Percentiles rank a stretch among this genome's conserved stretches.
phyloP scores from a whole-genome alignment of 2,888 invertebrate species.

The Baronia brevicornis region DNA sequence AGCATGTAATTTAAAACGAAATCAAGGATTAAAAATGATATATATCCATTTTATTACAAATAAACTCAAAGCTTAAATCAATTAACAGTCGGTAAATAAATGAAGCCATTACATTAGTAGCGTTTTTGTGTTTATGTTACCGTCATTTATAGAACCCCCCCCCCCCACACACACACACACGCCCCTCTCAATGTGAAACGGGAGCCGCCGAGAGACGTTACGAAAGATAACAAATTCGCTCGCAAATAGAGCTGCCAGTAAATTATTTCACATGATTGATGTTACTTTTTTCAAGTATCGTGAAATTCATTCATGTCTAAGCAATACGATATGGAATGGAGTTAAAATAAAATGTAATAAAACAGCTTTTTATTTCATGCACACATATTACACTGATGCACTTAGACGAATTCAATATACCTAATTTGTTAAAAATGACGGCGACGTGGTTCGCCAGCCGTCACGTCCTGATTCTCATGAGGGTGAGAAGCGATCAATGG shows the following conservation, averaged over 20 bases:
- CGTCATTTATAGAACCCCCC: conserved; percentile 7
- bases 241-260: not conserved
- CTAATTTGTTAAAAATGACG: too few species aligned
- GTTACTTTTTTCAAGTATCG: conserved; percentile 2
- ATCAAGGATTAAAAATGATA: not conserved
- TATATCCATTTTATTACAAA: conserved; percentile 3
- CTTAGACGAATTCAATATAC: too few species aligned
- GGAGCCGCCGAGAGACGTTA: conserved; percentile 2
- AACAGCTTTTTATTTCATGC: too few species aligned
- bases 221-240: not conserved
- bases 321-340: too few species aligned
- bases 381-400: too few species aligned
- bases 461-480: too few species aligned
- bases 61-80: conserved; percentile 7
- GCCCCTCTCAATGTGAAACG: conserved; percentile 1
- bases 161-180: too few species aligned
- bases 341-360: too few species aligned
- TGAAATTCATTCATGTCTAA: too few species aligned
- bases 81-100: conserved; percentile 8
- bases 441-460: too few species aligned
- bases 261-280: conserved; percentile 1
- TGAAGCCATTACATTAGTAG: conserved; percentile 2
- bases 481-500: too few species aligned
- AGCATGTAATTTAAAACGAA: not conserved
- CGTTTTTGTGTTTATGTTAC: too few species aligned